phyloP scores from a whole-genome alignment of 2,888 invertebrate species.

The Hirtodrosophila trivittata region DNA sequence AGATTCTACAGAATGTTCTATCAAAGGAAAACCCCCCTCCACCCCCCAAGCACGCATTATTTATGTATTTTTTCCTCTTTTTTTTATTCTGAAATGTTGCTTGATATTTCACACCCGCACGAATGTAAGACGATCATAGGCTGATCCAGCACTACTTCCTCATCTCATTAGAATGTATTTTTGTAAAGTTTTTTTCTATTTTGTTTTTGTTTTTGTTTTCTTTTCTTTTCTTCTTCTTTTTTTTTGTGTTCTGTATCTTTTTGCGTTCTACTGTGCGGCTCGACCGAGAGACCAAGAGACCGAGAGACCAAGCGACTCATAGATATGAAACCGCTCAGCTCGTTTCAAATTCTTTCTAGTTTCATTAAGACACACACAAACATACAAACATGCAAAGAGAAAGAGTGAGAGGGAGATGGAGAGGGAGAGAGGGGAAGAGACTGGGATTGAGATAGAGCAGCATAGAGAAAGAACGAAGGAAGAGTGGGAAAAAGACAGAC shows the following conservation, averaged over 20 bases:
- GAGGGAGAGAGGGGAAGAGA: not conserved
- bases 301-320: constrained; percentile 32
- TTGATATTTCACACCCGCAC: constrained; percentile 58
- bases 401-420: constrained; percentile 12
- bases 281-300: constrained; percentile 20
- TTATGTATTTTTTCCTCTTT: too few species aligned
- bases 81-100: constrained; percentile 13
- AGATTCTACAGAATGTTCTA: constrained; percentile 13
- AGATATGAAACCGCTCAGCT: constrained; percentile 45
- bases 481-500: not conserved
- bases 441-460: not conserved
- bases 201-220: constrained; percentile 1
- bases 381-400: constrained; percentile 1
- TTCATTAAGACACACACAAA: constrained; percentile 48
- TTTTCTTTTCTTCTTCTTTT: constrained; percentile 8
- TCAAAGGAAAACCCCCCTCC: constrained; percentile 15
- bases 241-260: constrained; percentile 13
- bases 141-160: constrained; percentile 8
- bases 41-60: constrained; percentile 10
- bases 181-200: constrained; percentile 20
- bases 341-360: constrained; percentile 69
- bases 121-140: constrained; percentile 23
- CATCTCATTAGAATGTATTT: constrained; percentile 45
- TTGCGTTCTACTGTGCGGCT: constrained; percentile 7
- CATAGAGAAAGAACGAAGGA: not conserved